Evolutionary conservation across 2,888 invertebrate genomes (phyloP).

Genomic region (Troides aeacus): DNA sequence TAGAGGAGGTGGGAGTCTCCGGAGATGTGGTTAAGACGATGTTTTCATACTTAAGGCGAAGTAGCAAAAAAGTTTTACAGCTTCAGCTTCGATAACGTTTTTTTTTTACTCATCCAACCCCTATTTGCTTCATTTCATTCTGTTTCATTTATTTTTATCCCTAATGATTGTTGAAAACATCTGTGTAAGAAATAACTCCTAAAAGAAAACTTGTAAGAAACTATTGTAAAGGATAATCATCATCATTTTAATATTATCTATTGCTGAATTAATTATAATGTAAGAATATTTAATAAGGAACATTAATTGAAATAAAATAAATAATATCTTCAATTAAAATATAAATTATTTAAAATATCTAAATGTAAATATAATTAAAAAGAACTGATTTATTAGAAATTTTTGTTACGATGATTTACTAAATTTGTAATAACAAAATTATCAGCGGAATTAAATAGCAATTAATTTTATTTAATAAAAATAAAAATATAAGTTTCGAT

Average conservation of each 20-base stretch:
- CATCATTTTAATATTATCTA: no score
- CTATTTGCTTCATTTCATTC: background rate
- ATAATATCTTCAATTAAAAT: background rate
- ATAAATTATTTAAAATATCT: background rate
- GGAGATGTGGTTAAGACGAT: background rate
- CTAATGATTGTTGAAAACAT: background rate
- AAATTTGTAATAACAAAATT: no score
- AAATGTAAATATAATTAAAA: background rate
- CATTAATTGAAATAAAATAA: background rate
- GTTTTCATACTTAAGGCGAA: background rate
- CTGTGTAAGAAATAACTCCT: background rate
- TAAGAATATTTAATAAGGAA: no score
- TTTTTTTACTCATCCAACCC: background rate
- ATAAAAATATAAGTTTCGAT: no score
- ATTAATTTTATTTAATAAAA: no score
- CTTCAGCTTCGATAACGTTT: background rate
- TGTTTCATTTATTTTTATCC: background rate
- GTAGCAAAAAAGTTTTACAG: background rate
- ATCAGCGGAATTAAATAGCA: no score
- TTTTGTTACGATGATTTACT: no score
- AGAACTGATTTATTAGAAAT: no score
- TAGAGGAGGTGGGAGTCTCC: conserved; percentile 4
- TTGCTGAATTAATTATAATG: no score
- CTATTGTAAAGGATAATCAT: no score
- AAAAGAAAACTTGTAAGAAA: background rate